A percentile compares a stretch with the other conserved stretches of the same genome.
Evolutionary conservation across 2,113 vertebrate genomes (phyloP).

Genomic region (Sciurus niger): DNA sequence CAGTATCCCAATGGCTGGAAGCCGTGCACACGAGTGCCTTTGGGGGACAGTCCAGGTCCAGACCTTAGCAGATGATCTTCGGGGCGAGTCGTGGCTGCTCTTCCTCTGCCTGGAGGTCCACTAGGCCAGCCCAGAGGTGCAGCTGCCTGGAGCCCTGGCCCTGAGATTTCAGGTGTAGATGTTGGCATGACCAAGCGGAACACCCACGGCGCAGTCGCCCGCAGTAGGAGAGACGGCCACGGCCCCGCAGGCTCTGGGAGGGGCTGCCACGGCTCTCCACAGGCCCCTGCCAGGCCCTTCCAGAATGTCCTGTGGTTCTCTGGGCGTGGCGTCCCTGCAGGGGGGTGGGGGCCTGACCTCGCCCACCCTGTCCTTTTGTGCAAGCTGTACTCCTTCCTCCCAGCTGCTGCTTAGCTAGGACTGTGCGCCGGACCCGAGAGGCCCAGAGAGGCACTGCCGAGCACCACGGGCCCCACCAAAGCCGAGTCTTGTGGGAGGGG

Average conservation of each 20-base stretch:
- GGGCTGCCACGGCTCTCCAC: neutral
- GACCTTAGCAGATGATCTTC: no score
- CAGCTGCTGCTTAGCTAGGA: neutral
- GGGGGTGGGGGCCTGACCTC: rapidly evolving
- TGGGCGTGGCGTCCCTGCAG: neutral
- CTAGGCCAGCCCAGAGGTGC: no score
- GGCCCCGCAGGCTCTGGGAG: neutral
- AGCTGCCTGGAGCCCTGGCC: neutral
- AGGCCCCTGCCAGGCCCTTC: neutral
- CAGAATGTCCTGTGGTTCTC: neutral
- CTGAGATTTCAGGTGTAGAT: rapidly evolving
- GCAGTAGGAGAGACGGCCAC: neutral
- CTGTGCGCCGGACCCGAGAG: rapidly evolving
- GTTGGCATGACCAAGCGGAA: no score
- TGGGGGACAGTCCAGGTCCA: neutral
- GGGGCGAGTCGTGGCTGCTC: neutral
- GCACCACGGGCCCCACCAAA: neutral
- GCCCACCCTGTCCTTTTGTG: neutral
- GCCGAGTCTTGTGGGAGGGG: no score
- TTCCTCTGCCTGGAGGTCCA: no score
- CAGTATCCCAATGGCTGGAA: neutral
- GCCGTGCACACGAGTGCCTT: neutral
- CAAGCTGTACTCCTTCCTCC: neutral
- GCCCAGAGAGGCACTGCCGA: neutral
- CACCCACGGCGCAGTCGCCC: neutral